Base-by-base conservation (phyloP, 2,113 vertebrate genomes). In the Menura novaehollandiae region DNA sequence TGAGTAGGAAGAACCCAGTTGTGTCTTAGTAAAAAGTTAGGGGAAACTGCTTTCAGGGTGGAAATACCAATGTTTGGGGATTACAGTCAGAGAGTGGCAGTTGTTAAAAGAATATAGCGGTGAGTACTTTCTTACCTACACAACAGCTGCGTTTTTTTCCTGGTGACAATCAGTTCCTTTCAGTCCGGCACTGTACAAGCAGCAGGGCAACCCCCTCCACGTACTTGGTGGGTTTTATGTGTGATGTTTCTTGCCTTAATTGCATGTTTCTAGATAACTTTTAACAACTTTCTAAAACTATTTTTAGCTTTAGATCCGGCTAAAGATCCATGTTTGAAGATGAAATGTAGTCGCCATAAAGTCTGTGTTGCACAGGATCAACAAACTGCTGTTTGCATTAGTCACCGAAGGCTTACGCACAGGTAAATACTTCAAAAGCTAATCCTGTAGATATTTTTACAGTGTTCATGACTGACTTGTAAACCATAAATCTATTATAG, bases 251-350 rank as follows among this genome's bases (percentile, higher is more conserved):
- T 80, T 58, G 35, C 43, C 69, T 68, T 59, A 78, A 59, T 39
- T 88, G 19, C 24, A 9, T 80, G 4, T 66, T 79, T 92, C 63
- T 59, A 80, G 73, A 60, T 47, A 82, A 81, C 24, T 56, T 28
- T 79, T 95, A 91, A 95, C 62, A 77, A 51, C 85, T 86, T 63
- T 96, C 51, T 91, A 28, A 86, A 93, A 87, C 90, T 93, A 41
- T 97, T 97, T 97, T 88, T 91, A 99, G 98, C 97, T 97, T 98
- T 99, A 96, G 99, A 99, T 98, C 98, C 99, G 41, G 98, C 99
- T 96, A 99, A 98, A 98, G 99, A 99, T 96, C 99, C 99, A 11
- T 99, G 99, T 98, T 98, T 98, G 95, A 99, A 99, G 98, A 98
- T 99, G 96, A 99, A 99, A 97, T 99, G 99, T 92, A 98, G 98